These are phyloP conservation scores for Trichopria drosophilae DNA, from an alignment of 2,888 invertebrate species.

Conservation along the genomic window DNA sequence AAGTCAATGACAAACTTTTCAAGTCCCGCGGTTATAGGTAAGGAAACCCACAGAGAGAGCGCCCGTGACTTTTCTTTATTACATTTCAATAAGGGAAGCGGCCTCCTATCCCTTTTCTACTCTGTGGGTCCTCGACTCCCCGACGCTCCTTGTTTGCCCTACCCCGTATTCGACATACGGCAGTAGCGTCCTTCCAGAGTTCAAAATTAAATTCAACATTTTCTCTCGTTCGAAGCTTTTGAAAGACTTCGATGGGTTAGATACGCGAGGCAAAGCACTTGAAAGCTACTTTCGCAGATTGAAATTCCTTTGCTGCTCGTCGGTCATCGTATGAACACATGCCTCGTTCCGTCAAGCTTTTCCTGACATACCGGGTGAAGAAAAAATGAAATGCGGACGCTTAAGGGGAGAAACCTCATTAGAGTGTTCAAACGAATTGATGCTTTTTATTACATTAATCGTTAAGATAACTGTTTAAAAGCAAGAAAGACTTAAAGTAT, in stretches of 20 bases:
- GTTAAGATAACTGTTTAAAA: no score
- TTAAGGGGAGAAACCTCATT: no score
- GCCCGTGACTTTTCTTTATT: constrained; percentile 21
- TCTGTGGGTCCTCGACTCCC: not conserved
- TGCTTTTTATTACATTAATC: no score
- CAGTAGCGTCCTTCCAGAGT: constrained; percentile 13
- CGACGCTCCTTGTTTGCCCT: not conserved
- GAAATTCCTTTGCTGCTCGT: constrained; percentile 26
- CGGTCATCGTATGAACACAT: no score
- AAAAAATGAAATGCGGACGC: no score
- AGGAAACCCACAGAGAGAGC: not conserved
- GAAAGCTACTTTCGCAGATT: constrained; percentile 28
- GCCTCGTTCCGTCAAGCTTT: no score
- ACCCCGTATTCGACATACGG: not conserved
- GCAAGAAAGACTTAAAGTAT: no score
- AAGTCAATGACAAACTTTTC: no score
- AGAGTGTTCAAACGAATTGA: no score
- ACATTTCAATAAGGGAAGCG: constrained; percentile 29
- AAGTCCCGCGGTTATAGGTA: no score
- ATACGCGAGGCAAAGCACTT: constrained; percentile 16
- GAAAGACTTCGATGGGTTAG: constrained; percentile 4
- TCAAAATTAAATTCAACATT: constrained; percentile 29
- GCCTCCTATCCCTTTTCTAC: constrained; percentile 3
- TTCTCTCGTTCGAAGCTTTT: constrained; percentile 2
- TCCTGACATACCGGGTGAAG: no score